Percentiles rank a stretch among this genome's conserved stretches.
Conservation (phyloP, 2,113 vertebrate genomes). For the Tilapia sparmanii region DNA sequence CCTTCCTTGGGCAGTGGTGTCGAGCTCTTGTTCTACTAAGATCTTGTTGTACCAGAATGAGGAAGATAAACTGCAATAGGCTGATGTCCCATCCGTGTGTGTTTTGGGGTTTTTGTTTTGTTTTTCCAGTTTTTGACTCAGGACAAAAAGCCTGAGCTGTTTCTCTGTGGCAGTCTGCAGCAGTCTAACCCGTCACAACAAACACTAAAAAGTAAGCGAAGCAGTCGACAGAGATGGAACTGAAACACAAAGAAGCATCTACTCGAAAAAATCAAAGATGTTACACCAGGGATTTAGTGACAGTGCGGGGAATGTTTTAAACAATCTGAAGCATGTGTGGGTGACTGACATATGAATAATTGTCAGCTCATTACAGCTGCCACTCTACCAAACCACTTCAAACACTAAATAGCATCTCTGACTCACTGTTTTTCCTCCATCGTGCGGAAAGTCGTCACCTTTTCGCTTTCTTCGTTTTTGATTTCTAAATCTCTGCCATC, state of each 20-base stretch:
- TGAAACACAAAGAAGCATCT: background rate
- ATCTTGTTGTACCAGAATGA: background rate
- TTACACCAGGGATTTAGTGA: constrained; percentile 20
- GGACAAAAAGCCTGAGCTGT: constrained; percentile 1
- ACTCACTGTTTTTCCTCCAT: constrained; percentile 8
- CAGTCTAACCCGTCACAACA: constrained; percentile 32
- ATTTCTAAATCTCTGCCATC: background rate
- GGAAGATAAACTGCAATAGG: background rate
- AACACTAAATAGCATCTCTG: constrained; percentile 39
- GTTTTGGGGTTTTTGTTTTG: background rate
- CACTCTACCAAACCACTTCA: constrained; percentile 24
- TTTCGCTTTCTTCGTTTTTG: background rate
- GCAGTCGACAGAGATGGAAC: background rate
- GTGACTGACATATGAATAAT: constrained; percentile 44
- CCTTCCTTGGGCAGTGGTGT: background rate
- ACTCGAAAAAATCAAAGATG: constrained; percentile 11
- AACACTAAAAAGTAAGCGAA: background rate
- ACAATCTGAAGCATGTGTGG: constrained; percentile 19
- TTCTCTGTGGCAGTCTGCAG: background rate
- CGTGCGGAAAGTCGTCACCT: constrained; percentile 4
- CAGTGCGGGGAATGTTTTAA: constrained; percentile 19
- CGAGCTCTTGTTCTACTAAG: background rate
- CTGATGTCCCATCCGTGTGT: background rate
- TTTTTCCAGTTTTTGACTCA: background rate
- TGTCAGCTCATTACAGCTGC: constrained; percentile 42